phyloP scores from a whole-genome alignment of 2,888 invertebrate species.

The Acleris literana region DNA sequence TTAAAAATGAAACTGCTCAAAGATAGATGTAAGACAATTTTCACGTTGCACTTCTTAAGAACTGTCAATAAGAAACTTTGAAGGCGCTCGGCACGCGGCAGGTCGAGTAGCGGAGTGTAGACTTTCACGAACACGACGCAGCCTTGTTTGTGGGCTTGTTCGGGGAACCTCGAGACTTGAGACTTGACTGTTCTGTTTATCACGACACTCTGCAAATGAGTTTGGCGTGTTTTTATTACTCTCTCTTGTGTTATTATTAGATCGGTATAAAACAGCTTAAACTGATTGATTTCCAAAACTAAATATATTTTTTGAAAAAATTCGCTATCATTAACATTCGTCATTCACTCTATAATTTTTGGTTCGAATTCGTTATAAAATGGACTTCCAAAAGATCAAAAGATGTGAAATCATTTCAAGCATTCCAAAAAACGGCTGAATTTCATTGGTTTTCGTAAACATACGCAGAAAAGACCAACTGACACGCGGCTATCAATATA shows the following conservation, averaged over 20 bases:
- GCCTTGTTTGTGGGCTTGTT: slow-evolving; percentile 12
- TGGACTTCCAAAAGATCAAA: too few relatives aligned
- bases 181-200: slow-evolving; percentile 1
- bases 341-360: too few relatives aligned
- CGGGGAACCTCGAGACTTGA: neutral
- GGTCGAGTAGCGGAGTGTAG: slow-evolving; percentile 43
- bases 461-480: too few relatives aligned
- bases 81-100: slow-evolving; percentile 18
- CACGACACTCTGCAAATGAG: neutral
- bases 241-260: too few relatives aligned
- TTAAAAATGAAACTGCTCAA: neutral
- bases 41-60: slow-evolving; percentile 11
- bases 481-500: slow-evolving; percentile 40
- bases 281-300: too few relatives aligned
- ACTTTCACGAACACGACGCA: slow-evolving; percentile 54
- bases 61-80: slow-evolving; percentile 41
- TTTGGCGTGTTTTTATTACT: neutral
- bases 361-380: too few relatives aligned
- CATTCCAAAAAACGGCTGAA: too few relatives aligned
- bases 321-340: too few relatives aligned
- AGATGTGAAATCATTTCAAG: too few relatives aligned
- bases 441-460: too few relatives aligned
- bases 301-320: too few relatives aligned
- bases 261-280: too few relatives aligned
- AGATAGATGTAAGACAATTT: neutral